Conservation (phyloP, 2,888 invertebrate genomes). For the Ornithoptera priamus region DNA sequence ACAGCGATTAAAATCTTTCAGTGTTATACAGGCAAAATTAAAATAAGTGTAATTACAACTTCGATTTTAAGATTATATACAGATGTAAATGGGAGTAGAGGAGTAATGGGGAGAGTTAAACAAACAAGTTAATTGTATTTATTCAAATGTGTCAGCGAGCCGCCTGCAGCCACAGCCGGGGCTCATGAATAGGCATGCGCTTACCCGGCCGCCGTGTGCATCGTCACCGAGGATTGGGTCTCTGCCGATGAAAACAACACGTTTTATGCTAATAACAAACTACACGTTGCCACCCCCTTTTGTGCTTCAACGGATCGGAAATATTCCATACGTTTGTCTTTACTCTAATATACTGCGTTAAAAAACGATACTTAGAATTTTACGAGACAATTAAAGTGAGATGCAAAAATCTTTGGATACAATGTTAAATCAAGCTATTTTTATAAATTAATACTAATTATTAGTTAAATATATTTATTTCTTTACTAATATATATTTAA, state of each 20-base stretch:
- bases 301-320: slow-evolving; percentile 18
- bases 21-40: no score
- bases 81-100: no score
- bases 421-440: no score
- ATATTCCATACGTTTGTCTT: slow-evolving; percentile 16
- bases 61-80: no score
- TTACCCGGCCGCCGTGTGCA: slow-evolving; percentile 59
- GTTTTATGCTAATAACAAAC: slow-evolving; percentile 40
- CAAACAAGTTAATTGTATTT: slow-evolving; percentile 81
- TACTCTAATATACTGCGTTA: neutral
- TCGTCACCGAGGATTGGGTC: slow-evolving; percentile 50
- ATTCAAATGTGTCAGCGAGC: slow-evolving; percentile 70
- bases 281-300: slow-evolving; percentile 26
- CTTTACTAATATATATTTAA: no score
- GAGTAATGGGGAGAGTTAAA: slow-evolving; percentile 51
- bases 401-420: no score
- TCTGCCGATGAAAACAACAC: slow-evolving; percentile 26
- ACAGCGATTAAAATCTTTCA: no score
- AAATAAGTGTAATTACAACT: no score
- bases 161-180: slow-evolving; percentile 58
- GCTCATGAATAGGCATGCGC: slow-evolving; percentile 73
- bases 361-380: neutral
- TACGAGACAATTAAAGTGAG: no score
- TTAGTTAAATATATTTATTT: no score
- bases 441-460: no score